Evolutionary conservation across 2,797 vertebrate genomes (phyloP).

Genomic region (Cetoscarus ocellatus): DNA sequence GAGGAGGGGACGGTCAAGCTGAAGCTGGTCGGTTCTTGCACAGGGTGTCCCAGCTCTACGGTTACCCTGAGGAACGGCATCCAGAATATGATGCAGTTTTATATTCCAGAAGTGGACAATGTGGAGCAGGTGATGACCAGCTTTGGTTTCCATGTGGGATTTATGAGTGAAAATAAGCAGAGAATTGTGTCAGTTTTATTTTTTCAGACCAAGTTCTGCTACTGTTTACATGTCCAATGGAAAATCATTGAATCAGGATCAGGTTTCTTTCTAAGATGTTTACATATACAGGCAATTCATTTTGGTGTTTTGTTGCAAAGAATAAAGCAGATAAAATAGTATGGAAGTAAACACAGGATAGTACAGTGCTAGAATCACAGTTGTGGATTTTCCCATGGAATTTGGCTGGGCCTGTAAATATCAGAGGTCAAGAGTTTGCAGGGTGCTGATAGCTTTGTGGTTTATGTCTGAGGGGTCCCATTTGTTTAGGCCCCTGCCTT

Average conservation of each 20-base stretch:
- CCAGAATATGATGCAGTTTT: conserved; percentile 90
- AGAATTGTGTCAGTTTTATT: background rate
- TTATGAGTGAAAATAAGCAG: background rate
- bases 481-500: no score
- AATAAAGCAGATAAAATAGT: no score
- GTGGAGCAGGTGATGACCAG: conserved; percentile 85
- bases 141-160: background rate
- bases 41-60: conserved; percentile 87
- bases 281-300: no score
- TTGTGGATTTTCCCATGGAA: no score
- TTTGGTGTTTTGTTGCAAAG: no score
- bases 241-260: background rate
- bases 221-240: background rate
- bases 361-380: no score
- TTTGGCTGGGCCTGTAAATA: no score
- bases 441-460: no score
- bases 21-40: conserved; percentile 88
- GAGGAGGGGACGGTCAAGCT: conserved; percentile 85
- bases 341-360: no score
- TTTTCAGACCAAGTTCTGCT: background rate
- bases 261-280: no score
- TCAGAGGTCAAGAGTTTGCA: no score
- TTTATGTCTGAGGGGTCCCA: no score
- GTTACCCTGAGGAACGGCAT: conserved; percentile 87
- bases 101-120: conserved; percentile 85